Base-by-base conservation (phyloP, 2,888 invertebrate genomes). In the Danaus chrysippus region DNA sequence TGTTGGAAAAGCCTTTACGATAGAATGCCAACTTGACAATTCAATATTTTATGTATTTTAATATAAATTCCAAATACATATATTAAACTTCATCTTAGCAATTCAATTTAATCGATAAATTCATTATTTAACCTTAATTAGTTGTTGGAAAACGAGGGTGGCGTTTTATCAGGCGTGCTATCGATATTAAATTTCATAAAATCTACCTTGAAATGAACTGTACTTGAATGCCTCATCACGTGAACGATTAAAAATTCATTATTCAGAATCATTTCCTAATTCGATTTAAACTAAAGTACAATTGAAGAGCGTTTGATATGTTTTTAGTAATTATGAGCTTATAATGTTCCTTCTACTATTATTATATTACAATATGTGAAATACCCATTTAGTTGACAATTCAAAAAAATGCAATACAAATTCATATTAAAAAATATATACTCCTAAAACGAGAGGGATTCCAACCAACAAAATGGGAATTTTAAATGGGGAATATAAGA, bases 131-230 rank as follows among this genome's bases (percentile, higher is more conserved):
- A 78, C 76, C 74, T 71, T 71, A 68, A 76, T 84, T 81, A 80
- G 71, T 74, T 68, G 70, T 70, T 70, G 73, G 66, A 70, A 69
- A 73, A 75, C 70, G 67, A 68, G 68, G 70, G 75, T 58, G 71
- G 75, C 65, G 74, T 69, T 71, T 73, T 71, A 65, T 70, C 73
- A 73, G 70, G 78, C 87, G 80, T 81, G 87, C 76, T 86, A 88
- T 88, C 87, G 81, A 82, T 85, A 83, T 87, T 74, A 79, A 88
- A 88, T 88, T 88, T 79, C 84, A 87, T 87, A 76, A 76, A 72
- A 71, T 66, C 57, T 42, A 52, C 61, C 66, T 63, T 62, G 63
- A 63, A 70, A 65, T 63, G 54, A 65, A 68, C 68, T 68, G 68
- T 68, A 65, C 61, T 55, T 67, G 49, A 66, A 23, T 56, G 56